A percentile compares a stretch with the other conserved stretches of the same genome.
phyloP scores from a whole-genome alignment of 2,113 vertebrate species.

The Passer montanus region DNA sequence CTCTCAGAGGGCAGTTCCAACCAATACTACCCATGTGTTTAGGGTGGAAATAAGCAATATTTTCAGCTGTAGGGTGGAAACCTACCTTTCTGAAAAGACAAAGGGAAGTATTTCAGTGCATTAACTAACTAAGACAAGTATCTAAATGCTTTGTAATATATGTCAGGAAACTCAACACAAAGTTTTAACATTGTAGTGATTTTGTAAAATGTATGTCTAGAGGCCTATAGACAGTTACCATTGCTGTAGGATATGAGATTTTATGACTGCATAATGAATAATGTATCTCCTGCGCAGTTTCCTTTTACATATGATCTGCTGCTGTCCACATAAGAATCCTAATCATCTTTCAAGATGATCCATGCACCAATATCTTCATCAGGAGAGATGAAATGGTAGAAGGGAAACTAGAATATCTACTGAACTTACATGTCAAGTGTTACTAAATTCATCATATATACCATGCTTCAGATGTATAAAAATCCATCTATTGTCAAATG shows the following conservation, averaged over 20 bases:
- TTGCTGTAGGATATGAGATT: not conserved
- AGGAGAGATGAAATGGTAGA: not conserved
- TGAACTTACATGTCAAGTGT: not conserved
- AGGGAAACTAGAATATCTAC: not conserved
- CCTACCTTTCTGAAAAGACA: not conserved
- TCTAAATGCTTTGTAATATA: not conserved
- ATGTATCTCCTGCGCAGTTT: not conserved
- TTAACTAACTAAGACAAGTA: not conserved
- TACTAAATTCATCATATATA: conserved; percentile 21
- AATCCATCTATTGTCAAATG: not conserved
- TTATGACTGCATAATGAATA: not conserved
- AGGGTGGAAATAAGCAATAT: not conserved
- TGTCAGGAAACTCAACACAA: not conserved
- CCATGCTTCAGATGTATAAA: not conserved
- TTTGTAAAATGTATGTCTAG: not conserved
- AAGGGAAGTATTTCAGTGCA: not conserved
- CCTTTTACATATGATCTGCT: not conserved
- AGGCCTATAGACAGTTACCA: not conserved
- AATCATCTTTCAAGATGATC: not conserved
- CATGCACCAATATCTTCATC: not conserved
- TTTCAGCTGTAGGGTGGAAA: not conserved
- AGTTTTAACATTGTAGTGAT: not conserved
- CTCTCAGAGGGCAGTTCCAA: not conserved
- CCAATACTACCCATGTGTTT: not conserved
- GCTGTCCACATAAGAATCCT: not conserved